These are phyloP conservation scores for Rhodinocichla rosea DNA, from an alignment of 2,113 vertebrate species.

Conservation along the genomic window DNA sequence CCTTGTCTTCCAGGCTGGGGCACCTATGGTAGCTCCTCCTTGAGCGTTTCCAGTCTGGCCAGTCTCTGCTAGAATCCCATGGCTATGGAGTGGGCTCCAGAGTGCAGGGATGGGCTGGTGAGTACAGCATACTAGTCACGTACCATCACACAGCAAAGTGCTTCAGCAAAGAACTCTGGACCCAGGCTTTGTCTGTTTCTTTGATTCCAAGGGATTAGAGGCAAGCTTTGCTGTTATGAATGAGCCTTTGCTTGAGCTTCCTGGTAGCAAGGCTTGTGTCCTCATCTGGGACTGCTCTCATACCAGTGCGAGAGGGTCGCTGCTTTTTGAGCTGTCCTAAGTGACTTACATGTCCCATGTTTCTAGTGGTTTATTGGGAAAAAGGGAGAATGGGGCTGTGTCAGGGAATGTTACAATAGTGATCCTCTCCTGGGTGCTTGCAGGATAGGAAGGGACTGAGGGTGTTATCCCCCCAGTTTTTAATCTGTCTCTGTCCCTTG, in stretches of 20 bases:
- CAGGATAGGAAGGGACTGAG: neutral
- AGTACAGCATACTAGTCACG: rapidly evolving
- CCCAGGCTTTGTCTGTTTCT: neutral
- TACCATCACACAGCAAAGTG: neutral
- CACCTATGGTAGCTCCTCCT: neutral
- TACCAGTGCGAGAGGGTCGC: rapidly evolving
- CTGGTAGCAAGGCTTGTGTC: neutral
- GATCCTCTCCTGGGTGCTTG: neutral
- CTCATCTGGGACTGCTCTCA: neutral
- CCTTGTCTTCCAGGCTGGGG: neutral
- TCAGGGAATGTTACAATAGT: neutral
- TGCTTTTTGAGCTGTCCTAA: neutral
- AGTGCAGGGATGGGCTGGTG: neutral
- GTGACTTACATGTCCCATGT: rapidly evolving
- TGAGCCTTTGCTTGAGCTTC: neutral
- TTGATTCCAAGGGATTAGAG: neutral
- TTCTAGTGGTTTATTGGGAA: neutral
- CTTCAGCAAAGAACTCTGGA: neutral
- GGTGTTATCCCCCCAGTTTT: neutral
- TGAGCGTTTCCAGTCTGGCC: neutral
- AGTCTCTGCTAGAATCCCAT: neutral
- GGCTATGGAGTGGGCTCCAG: neutral
- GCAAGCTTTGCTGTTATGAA: neutral
- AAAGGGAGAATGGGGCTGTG: neutral
- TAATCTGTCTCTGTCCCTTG: neutral